phyloP scores from a whole-genome alignment of 2,113 vertebrate species.

The Plestiodon gilberti region DNA sequence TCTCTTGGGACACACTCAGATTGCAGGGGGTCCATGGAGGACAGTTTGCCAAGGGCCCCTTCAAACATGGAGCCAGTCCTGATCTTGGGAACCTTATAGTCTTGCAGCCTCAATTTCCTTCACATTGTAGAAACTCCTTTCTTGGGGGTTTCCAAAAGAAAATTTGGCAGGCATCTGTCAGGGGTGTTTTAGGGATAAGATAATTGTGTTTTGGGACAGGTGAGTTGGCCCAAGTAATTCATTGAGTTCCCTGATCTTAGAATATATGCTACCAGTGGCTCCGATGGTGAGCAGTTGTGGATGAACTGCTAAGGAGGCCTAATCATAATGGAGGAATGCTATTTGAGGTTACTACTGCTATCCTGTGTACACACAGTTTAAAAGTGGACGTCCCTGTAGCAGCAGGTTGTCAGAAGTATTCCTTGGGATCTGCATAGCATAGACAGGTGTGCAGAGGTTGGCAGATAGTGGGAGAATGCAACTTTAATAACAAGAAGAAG shows the following conservation, averaged over 20 bases:
- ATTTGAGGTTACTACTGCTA: not conserved
- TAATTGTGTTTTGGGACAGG: not conserved
- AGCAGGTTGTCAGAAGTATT: not conserved
- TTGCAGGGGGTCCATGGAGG: too few relatives aligned
- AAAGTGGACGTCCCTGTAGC: not conserved
- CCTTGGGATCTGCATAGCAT: not conserved
- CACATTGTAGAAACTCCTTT: too few relatives aligned
- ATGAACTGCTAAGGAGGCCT: not conserved
- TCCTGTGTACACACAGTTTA: not conserved
- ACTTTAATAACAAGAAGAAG: constrained; percentile 39
- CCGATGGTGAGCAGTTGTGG: too few relatives aligned
- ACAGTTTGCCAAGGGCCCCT: too few relatives aligned
- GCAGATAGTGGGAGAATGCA: not conserved
- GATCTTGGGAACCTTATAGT: not conserved
- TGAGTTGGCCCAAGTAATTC: not conserved
- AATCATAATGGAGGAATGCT: not conserved
- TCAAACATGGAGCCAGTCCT: too few relatives aligned
- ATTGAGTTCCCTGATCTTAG: too few relatives aligned
- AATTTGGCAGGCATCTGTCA: not conserved
- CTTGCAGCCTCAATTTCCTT: too few relatives aligned
- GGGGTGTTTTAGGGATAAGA: not conserved
- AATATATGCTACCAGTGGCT: too few relatives aligned
- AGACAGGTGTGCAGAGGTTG: not conserved
- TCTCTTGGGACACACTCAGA: too few relatives aligned
- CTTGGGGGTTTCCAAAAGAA: too few relatives aligned